Evolutionary conservation across 1,140 invertebrate species (phyloP), one percentile per base, ranked within the genome.

Genomic region (Eurosta solidaginis): DNA sequence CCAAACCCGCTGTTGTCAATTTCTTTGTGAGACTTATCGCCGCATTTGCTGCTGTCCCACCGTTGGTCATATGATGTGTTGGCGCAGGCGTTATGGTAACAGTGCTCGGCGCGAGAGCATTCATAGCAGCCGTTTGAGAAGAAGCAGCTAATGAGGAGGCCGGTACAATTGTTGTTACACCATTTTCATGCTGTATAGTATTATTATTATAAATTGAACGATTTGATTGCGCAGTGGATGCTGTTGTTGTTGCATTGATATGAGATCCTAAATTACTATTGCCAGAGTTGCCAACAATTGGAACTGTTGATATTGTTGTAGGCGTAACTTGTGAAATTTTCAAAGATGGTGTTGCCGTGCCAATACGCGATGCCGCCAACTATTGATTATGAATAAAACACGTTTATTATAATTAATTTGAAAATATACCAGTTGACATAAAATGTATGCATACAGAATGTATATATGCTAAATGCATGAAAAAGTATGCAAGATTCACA

Each of bases 171-270:
- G 85, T 86, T 14, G 85, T 86, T 36, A 86, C 83, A 3, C 85
- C 85, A 54, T 86, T 86, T 79, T 86, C 85, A 76, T 86, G 85
- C 73, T 86, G 85, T 22, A 86, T 86, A 63, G 82, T 81, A 74
- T 81, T 86, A 45, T 81, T 82, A 76, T 80, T 85, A 17, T 84
- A 86, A 82, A 86, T 83, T 85, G 85, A 82, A 83, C 85, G 85
- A 81, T 84, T 84, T 81, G 82, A 81, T n/a, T 45, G 40, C 25
- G 74, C 25, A 33, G 63, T 17, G 42, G 47, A 74, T 52, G 76
- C 9, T 49, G 75, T 74, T n/a, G 78, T 2, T 42, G 78, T 33
- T 29, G 36, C 25, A 50, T 68, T 68, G n/a, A 2, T 68, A n/a
- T 68, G 59, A 68, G 59, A 36, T 52, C 49, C 49, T 22, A 52